Base-by-base conservation (phyloP, 2,888 invertebrate species). In the Ischnura elegans region DNA sequence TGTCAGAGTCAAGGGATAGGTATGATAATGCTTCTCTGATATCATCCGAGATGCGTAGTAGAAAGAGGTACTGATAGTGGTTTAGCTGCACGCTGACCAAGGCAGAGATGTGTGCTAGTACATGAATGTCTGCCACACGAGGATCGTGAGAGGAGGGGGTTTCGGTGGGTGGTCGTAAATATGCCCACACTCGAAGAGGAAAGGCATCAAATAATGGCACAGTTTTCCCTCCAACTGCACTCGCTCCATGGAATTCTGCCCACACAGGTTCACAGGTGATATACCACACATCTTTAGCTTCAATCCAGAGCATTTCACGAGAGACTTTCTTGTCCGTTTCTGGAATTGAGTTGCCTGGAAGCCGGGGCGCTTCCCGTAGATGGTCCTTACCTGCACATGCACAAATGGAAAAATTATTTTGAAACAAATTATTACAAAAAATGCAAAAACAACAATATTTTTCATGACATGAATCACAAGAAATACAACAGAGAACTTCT, bases 51-150 rank as follows among this genome's bases (percentile, higher is more conserved):
- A 99, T 97, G 93, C 99, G 97, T 96, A 99, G 96, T 93, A 99
- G 96, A 96, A 99, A 99, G 95, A 99, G 96, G 96, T 98, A 98
- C 96, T 99, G 99, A 96, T 98, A 99, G 96, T 99, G 99, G 96
- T 99, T 99, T 94, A 99, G 97, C 96, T 99, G 99, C 5, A 99
- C 96, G 94, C 98, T 98, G 93, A 99, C 97, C 95, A 99, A 96
- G 95, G 98, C 98, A 93, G 98, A 97, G 93, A 99, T 97, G 95
- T 98, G 97, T 0, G 98, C 98, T 93, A 99, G 97, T 46, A 98
- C 97, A 96, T 98, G 98, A 94, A 98, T 97, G 95, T 98, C 97
- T 19, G 98, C 97, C 94, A 87, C 94, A 95, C 93, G 95, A 94
- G 93, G 93, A 21, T 47, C 47, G 36, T 47, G 42, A 25, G 61